A percentile compares a stretch with the other conserved stretches of the same genome.
Conservation (phyloP, 1,140 invertebrate genomes). For the Gyrodactylus salaris region DNA sequence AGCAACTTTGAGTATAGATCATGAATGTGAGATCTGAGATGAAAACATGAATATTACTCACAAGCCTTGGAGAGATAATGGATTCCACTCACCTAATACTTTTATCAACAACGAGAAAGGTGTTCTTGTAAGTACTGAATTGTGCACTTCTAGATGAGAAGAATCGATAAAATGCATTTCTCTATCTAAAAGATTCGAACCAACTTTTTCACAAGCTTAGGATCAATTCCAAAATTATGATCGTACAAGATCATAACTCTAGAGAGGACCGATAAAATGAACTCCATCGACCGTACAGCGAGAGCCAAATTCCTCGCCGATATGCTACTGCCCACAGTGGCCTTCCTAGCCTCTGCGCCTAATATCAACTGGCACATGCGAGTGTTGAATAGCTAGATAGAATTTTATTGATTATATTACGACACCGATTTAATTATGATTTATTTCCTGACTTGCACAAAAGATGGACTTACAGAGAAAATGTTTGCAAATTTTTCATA, state of each 20-base stretch:
- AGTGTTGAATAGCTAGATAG: not conserved
- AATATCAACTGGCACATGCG: not conserved
- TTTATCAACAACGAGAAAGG: not conserved
- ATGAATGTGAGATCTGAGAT: not conserved
- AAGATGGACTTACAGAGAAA: not conserved
- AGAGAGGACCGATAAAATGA: not conserved
- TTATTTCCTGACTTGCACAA: not conserved
- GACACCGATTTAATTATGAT: not conserved
- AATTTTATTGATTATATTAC: not conserved
- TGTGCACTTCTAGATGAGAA: not conserved
- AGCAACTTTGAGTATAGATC: not conserved
- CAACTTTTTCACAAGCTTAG: too few relatives aligned
- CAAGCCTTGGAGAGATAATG: not conserved
- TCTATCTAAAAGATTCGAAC: too few relatives aligned
- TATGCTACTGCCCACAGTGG: not conserved
- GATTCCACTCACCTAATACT: not conserved
- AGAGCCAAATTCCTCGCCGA: not conserved
- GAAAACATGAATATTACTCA: too few relatives aligned
- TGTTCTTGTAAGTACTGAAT: not conserved
- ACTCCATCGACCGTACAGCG: not conserved
- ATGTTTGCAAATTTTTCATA: not conserved
- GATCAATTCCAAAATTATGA: not conserved
- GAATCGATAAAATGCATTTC: too few relatives aligned
- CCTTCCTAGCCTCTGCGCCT: not conserved
- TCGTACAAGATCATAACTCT: not conserved